Evolutionary conservation across 2,888 invertebrate species (phyloP), one percentile per base, ranked within the genome.

Genomic region (Petrophora chlorosata): DNA sequence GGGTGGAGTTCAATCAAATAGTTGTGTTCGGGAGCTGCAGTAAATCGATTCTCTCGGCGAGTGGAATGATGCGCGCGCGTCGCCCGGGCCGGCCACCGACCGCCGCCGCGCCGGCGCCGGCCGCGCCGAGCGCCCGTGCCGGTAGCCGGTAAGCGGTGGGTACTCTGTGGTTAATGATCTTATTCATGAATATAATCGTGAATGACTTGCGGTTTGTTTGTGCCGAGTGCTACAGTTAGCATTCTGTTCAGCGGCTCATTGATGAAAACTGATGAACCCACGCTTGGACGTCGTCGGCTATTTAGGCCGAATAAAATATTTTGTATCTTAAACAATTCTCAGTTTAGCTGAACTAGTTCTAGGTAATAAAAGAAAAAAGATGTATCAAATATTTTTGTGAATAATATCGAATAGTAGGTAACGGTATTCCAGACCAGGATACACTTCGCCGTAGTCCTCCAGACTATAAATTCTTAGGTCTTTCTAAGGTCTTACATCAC

Each of bases 1-100:
- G 89, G 90, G 90, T 74, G 90, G 86, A 79, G 87, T 85, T 74
- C 85, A 79, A 85, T 85, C 84, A 83, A 82, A 80, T 72, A 79
- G 84, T 79, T 67, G 73, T 60, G 74, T 76, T 76, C 71, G 69
- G 72, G 50, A 45, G 63, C 68, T 67, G 59, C 63, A 70, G 74
- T 76, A 71, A 80, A 80, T 79, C 69, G 74, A 68, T 61, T 65
- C 67, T 56, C 45, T 56, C 43, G 50, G 35, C 8, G 44, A 39
- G 50, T 19, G 49, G 50, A 43, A 32, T 40, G 33, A 46, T 36
- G 42, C 42, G 49, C 58, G 41, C 17, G 33, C 15, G 23, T 10
- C 25, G 25, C 25, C 10, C 25, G 47, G 2, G 16, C 10, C 17
- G 4, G 13, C 13, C n/a, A n/a, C n/a, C n/a, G n/a, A n/a, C 25